Evolutionary conservation across 2,113 vertebrate genomes (phyloP), one percentile per base, ranked within the genome.

Genomic region (Coryphaenoides rupestris): DNA sequence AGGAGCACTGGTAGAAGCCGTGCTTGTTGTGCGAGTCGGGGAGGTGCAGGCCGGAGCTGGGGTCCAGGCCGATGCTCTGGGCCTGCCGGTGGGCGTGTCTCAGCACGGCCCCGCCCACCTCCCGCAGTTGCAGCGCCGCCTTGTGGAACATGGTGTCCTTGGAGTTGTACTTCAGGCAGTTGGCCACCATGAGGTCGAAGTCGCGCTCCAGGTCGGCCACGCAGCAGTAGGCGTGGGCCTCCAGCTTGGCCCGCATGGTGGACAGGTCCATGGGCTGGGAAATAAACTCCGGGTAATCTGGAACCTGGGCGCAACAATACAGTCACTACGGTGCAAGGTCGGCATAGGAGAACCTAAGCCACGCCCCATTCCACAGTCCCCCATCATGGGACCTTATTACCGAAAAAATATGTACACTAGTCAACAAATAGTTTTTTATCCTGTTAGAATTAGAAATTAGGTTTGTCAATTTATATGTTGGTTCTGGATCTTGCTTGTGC

Each of bases 101-200:
- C 64, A 99, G 85, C 60, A 99, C 75, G 54, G 94, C 93, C 56
- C 95, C 94, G 16, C 97, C 96, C n/a, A 96, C 91, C 81, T 97
- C 95, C 73, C 90, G 80, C 69, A 98, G 91, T 63, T 94, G 94
- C 79, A 94, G 87, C 77, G 97, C 96, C 75, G 94, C 88, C 86
- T 92, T 94, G 87, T 98, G 95, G 89, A 98, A 98, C 91, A 96
- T 90, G 24, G 95, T 98, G 89, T 98, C 96, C 89, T 94, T 95
- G 88, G 95, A 94, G 91, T 99, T 99, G 91, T 99, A 99, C 82
- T 91, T 95, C 90, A 98, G 92, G 89, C 97, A 99, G 93, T 99
- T 99, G 85, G 93, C 92, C 88, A 99, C 94, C 92, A 99, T 96
- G 80, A 99, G 94, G 77, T 95, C 92, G 85, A 99, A 98, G 90